A percentile compares a stretch with the other conserved stretches of the same genome.
phyloP scores from a whole-genome alignment of 2,797 vertebrate species.

The Dipus sagitta region DNA sequence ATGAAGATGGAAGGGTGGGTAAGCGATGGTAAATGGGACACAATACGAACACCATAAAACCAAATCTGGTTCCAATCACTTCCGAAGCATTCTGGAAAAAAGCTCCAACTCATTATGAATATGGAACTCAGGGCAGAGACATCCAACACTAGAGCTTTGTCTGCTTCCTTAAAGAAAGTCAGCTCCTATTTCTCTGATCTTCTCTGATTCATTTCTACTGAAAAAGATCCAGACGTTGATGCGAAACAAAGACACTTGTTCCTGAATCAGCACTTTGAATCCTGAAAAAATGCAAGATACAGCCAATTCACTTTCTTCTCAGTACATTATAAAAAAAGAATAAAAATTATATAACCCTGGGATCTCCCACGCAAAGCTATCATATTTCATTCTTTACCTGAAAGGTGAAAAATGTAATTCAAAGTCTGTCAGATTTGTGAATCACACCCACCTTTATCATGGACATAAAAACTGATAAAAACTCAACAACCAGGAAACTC shows the following conservation, averaged over 20 bases:
- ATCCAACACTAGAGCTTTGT: constrained; percentile 21
- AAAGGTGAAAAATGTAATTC: constrained; percentile 40
- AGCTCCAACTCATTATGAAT: background rate
- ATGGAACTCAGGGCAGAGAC: constrained; percentile 35
- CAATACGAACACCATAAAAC: constrained; percentile 26
- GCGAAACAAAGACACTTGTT: constrained; percentile 42
- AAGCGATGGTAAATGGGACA: background rate
- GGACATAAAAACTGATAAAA: background rate
- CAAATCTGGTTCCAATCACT: constrained; percentile 59
- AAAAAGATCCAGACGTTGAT: constrained; percentile 17
- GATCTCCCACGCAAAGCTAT: background rate
- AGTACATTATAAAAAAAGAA: background rate
- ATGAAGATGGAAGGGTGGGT: background rate
- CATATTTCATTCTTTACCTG: background rate
- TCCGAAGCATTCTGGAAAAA: constrained; percentile 58
- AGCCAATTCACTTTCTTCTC: background rate
- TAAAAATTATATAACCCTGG: background rate
- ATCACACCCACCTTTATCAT: background rate
- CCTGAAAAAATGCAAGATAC: constrained; percentile 31
- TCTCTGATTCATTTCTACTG: constrained; percentile 44
- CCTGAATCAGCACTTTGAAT: constrained; percentile 56
- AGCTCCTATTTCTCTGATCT: constrained; percentile 40
- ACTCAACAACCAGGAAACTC: background rate
- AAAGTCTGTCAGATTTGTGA: constrained; percentile 13
- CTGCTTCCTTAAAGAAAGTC: constrained; percentile 30